A percentile compares a stretch with the other conserved stretches of the same genome.
Evolutionary conservation across 2,888 invertebrate species (phyloP).

Genomic region (Tinea trinotella): DNA sequence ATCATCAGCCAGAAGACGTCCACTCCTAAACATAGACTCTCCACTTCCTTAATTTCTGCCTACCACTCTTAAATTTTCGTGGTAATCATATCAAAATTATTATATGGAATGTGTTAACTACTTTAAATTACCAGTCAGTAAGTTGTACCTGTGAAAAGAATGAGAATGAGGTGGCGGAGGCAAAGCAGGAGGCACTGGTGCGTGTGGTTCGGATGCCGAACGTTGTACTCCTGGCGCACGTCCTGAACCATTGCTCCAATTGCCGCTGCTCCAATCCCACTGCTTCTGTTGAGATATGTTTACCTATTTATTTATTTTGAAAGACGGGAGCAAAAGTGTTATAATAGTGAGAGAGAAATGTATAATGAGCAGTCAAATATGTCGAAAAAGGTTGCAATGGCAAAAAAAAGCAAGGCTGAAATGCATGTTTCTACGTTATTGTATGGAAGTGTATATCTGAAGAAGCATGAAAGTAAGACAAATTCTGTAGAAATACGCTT

Average conservation of each 20-base stretch:
- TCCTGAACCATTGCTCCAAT: slow-evolving; percentile 33
- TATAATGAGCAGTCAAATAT: background rate
- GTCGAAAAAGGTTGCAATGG: background rate
- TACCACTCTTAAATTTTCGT: no score
- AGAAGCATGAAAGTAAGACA: no score
- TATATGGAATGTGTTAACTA: no score
- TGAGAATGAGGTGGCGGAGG: slow-evolving; percentile 69
- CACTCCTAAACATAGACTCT: no score
- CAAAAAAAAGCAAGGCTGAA: no score
- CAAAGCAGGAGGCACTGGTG: slow-evolving; percentile 62
- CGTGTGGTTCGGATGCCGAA: slow-evolving; percentile 75
- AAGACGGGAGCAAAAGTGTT: background rate
- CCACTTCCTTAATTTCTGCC: no score
- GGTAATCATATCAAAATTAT: no score
- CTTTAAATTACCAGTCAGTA: no score
- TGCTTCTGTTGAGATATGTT: slow-evolving; percentile 27
- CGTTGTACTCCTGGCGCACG: slow-evolving; percentile 71
- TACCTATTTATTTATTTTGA: background rate
- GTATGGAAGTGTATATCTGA: no score
- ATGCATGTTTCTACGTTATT: no score
- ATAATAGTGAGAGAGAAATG: background rate
- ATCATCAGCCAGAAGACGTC: no score
- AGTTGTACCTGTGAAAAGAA: slow-evolving; percentile 53
- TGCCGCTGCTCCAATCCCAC: slow-evolving; percentile 56
- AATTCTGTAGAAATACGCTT: no score